Conservation (phyloP, 2,113 vertebrate species). For the Chaetodon auriga region DNA sequence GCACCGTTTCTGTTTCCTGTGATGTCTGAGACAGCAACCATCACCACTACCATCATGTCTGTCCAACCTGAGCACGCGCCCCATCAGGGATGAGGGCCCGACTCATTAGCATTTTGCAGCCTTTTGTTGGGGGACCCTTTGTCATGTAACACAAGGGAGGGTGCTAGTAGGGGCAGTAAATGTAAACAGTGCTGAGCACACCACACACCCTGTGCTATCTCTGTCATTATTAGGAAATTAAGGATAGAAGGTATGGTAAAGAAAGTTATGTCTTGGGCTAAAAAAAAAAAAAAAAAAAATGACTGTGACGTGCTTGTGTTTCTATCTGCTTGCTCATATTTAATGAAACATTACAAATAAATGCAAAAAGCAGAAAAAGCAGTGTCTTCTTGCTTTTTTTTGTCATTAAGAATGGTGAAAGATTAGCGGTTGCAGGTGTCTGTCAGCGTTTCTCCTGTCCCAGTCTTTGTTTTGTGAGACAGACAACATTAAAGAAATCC, state of each 20-base stretch:
- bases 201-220: slow-evolving; percentile 87
- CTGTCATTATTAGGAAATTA: slow-evolving; percentile 79
- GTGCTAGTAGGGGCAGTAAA: slow-evolving; percentile 78
- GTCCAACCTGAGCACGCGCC: slow-evolving; percentile 40
- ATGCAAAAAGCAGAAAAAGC: slow-evolving; percentile 88
- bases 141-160: slow-evolving; percentile 49
- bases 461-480: slow-evolving; percentile 68
- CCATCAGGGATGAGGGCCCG: slow-evolving; percentile 72
- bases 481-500: slow-evolving; percentile 67
- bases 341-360: slow-evolving; percentile 93
- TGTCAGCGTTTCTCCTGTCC: slow-evolving; percentile 62
- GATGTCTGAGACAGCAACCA: slow-evolving; percentile 48
- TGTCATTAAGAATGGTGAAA: slow-evolving; percentile 58
- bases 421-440: slow-evolving; percentile 75
- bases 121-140: slow-evolving; percentile 81
- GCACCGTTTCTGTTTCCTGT: slow-evolving; percentile 49
- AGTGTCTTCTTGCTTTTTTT: slow-evolving; percentile 81
- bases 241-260: slow-evolving; percentile 75
- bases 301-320: slow-evolving; percentile 95
- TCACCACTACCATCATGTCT: slow-evolving; percentile 39
- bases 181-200: slow-evolving; percentile 83
- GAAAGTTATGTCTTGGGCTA: slow-evolving; percentile 86
- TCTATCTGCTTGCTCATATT: slow-evolving; percentile 93
- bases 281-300: slow-evolving; percentile 81
- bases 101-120: slow-evolving; percentile 92